phyloP scores from a whole-genome alignment of 1,140 invertebrate genomes.

The Phortica variegata region DNA sequence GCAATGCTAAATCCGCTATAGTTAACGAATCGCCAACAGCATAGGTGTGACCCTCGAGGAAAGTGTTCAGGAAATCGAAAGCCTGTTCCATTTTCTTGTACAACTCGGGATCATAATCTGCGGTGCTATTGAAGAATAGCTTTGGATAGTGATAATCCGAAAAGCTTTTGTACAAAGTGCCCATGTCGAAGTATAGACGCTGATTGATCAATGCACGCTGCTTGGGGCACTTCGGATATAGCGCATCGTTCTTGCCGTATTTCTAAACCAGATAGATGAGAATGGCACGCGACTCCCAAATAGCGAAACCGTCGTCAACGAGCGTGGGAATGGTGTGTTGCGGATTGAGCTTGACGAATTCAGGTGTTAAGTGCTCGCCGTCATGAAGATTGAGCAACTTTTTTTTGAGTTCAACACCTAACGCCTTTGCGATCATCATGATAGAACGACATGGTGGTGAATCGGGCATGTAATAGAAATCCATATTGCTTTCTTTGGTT shows the following conservation, averaged over 20 bases:
- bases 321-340: slow-evolving; percentile 66
- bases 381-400: slow-evolving; percentile 64
- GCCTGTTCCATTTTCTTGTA: slow-evolving; percentile 64
- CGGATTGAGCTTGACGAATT: slow-evolving; percentile 65
- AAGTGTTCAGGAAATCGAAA: slow-evolving; percentile 65
- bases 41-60: slow-evolving; percentile 66
- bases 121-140: slow-evolving; percentile 61
- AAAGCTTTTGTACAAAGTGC: slow-evolving; percentile 65
- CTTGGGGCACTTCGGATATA: slow-evolving; percentile 68
- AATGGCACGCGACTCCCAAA: slow-evolving; percentile 72
- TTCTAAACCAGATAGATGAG: slow-evolving; percentile 67
- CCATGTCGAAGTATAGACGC: slow-evolving; percentile 71
- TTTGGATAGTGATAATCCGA: slow-evolving; percentile 68
- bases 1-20: slow-evolving; percentile 70
- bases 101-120: slow-evolving; percentile 63
- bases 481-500: slow-evolving; percentile 23
- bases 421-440: slow-evolving; percentile 65
- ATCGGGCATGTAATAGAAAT: slow-evolving; percentile 67
- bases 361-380: slow-evolving; percentile 67
- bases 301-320: slow-evolving; percentile 65
- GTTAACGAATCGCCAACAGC: slow-evolving; percentile 69
- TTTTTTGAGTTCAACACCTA: slow-evolving; percentile 71
- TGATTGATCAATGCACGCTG: slow-evolving; percentile 70
- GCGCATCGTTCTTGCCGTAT: slow-evolving; percentile 66
- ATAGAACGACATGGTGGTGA: slow-evolving; percentile 69